These are phyloP conservation scores for Apolygus lucorum DNA, from an alignment of 1,140 invertebrate genomes.

Conservation along the genomic window DNA sequence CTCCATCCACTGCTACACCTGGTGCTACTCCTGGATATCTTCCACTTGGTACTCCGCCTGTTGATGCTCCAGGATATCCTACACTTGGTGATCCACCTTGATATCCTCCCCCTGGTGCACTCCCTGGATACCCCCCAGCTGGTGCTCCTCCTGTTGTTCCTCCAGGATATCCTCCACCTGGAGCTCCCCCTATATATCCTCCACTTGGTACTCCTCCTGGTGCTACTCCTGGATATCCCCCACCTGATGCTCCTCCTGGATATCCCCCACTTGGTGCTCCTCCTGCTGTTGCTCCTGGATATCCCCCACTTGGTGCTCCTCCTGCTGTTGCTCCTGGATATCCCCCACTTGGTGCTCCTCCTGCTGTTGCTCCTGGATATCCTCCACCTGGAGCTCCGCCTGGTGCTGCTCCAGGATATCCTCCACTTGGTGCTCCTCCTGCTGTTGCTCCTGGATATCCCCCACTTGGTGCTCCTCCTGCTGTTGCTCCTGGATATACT, in stretches of 20 bases:
- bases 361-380: conserved; percentile 17
- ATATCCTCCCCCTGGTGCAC: conserved; percentile 20
- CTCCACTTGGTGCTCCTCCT: conserved; percentile 21
- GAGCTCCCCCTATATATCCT: no score
- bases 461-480: conserved; percentile 14
- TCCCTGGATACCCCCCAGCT: conserved; percentile 24
- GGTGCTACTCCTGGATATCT: conserved; percentile 26
- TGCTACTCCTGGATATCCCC: conserved; percentile 17
- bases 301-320: conserved; percentile 19
- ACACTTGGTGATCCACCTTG: conserved; percentile 21
- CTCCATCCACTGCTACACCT: no score
- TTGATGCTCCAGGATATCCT: conserved; percentile 28
- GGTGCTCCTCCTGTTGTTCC: conserved; percentile 23
- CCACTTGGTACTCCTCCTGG: no score
- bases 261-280: not conserved
- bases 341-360: conserved; percentile 9
- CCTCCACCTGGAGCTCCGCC: conserved; percentile 7
- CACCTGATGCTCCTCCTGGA: conserved; percentile 27
- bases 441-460: not conserved
- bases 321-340: conserved; percentile 4
- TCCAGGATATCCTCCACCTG: conserved; percentile 27
- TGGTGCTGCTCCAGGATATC: conserved; percentile 18
- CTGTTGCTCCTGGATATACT: conserved; percentile 11
- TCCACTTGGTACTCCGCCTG: conserved; percentile 21
- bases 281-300: conserved; percentile 20